These are phyloP conservation scores for Rhineura floridana DNA, from an alignment of 2,113 vertebrate species.

Conservation along the genomic window DNA sequence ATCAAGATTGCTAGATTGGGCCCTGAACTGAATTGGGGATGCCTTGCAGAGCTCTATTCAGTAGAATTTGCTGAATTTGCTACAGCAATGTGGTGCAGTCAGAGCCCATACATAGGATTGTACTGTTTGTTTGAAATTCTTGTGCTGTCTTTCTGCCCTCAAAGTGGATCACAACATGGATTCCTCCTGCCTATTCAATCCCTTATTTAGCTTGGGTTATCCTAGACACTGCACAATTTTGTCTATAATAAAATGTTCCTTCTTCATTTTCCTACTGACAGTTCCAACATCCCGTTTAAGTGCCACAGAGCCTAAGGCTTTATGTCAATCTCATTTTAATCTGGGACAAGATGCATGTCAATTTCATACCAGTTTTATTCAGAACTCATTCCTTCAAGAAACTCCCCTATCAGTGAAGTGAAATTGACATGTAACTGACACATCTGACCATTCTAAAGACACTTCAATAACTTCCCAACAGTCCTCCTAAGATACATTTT, in stretches of 20 bases:
- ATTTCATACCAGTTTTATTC: slow-evolving; percentile 14
- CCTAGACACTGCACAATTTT: neutral
- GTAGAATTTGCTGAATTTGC: neutral
- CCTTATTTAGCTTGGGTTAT: neutral
- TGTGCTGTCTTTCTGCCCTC: neutral
- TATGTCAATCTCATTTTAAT: slow-evolving; percentile 6
- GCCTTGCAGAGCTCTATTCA: too few species aligned
- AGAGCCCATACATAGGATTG: neutral
- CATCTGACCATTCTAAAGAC: neutral
- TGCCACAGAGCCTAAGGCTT: neutral
- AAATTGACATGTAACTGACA: slow-evolving; percentile 4
- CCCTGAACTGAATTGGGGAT: too few species aligned
- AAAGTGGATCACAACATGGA: neutral
- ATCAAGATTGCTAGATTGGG: too few species aligned
- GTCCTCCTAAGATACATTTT: neutral
- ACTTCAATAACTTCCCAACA: neutral
- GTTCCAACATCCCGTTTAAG: neutral
- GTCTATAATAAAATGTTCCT: neutral
- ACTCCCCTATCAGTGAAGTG: neutral
- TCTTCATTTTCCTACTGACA: neutral
- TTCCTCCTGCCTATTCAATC: neutral
- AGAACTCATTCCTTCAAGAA: neutral
- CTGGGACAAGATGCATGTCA: neutral
- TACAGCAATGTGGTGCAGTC: neutral
- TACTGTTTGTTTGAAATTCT: neutral